Conservation (phyloP, 2,113 vertebrate species). For the Pycnonotus jocosus region DNA sequence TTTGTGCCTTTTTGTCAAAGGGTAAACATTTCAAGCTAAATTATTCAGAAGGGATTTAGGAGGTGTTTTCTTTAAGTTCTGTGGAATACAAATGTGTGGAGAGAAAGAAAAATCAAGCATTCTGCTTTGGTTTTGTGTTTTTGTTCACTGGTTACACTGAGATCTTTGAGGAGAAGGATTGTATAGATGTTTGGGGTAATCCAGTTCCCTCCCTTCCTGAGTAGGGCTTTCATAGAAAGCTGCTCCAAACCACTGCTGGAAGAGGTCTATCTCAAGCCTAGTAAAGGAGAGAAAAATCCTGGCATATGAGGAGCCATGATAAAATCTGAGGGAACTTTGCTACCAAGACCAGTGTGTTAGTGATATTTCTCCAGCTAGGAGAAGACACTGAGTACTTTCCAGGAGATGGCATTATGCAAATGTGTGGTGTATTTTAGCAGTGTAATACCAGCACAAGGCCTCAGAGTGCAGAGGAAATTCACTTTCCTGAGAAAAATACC, state of each 20-base stretch:
- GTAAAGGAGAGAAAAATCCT: not conserved
- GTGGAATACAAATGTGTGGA: constrained; percentile 53
- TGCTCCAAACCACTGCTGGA: not conserved
- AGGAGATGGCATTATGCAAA: not conserved
- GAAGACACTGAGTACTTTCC: not conserved
- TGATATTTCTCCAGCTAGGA: not conserved
- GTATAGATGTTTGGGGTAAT: constrained; percentile 10
- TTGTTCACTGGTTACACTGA: constrained; percentile 35
- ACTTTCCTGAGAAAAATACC: not conserved
- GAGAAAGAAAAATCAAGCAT: constrained; percentile 39
- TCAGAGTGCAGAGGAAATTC: not conserved
- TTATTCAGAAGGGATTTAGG: constrained; percentile 68
- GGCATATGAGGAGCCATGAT: not conserved
- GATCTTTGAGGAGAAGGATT: constrained; percentile 33
- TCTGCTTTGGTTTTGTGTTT: constrained; percentile 19
- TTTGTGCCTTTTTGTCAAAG: constrained; percentile 49
- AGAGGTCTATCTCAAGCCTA: not conserved
- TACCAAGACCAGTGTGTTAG: not conserved
- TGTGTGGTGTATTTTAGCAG: not conserved
- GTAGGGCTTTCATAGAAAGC: not conserved
- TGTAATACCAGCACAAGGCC: not conserved
- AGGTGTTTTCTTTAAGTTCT: constrained; percentile 52
- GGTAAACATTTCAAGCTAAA: constrained; percentile 64
- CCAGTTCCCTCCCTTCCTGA: not conserved
- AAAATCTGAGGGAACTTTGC: not conserved